Base-by-base conservation (phyloP, 2,888 invertebrate species). In the Amorpha juglandis region DNA sequence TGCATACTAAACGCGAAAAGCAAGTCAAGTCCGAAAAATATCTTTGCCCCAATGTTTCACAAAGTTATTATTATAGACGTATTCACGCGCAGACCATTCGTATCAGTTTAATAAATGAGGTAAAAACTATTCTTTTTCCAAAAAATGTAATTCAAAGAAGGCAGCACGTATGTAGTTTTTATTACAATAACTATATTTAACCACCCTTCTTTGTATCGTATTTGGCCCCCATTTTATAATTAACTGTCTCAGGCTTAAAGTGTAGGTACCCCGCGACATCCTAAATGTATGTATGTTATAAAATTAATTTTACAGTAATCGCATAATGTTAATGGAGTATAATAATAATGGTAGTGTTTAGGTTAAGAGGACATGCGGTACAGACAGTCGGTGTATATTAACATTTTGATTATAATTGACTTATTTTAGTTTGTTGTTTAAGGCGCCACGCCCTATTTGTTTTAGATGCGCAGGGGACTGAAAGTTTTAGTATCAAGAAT, bases 281-380 rank as follows among this genome's bases (percentile, higher is more conserved):
- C 33, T 33, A 52, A 50, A 33, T 58, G 42, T 55, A 35, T 35
- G 55, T 55, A 38, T 35, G 16, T 38, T 42, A 42, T 19, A 12
- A 16, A 55, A n/a, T 55, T 33, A 58, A 38, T 58, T 58, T 42
- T 19, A 6, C 38, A 58, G 58, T 58, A 58, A 58, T 42, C 58
- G 19, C 38, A 12, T 58, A 58, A 19, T 58, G 12, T 42, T 58
- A 58, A 16, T 42, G 12, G 16, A 58, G 11, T 38, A 42, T 58
- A 21, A 42, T 21, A 19, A 42, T 14, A 19, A 42, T 14, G 12
- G 38, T 58, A 58, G 38, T 42, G 42, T 19, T 50, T 58, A 58
- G 42, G 12, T 38, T 58, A 19, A 42, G 38, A 42, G 42, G 38
- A 16, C 19, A 55, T 38, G 55, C 8, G 58, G 38, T 7, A 19